Evolutionary conservation across 2,797 vertebrate genomes (phyloP).

Genomic region (Eulemur coronatus): DNA sequence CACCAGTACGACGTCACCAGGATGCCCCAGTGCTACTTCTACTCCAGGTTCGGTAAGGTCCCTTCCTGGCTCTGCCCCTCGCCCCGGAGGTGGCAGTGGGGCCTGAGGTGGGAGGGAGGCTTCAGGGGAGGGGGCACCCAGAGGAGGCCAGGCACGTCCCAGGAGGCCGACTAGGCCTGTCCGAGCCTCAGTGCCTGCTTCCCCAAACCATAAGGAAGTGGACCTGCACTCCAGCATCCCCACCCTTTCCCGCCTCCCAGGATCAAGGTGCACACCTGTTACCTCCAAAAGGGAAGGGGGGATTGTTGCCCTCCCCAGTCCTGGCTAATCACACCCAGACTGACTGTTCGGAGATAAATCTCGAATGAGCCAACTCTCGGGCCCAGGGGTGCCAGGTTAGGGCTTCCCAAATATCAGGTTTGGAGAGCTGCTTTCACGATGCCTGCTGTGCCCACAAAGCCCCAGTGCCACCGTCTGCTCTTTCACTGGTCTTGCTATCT

Average conservation of each 20-base stretch:
- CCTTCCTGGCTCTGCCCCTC: background rate
- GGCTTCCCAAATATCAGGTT: too few species aligned
- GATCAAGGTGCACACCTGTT: background rate
- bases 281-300: background rate
- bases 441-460: background rate
- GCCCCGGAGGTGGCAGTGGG: accelerated
- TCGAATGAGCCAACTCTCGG: accelerated
- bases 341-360: background rate
- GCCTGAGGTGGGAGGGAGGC: background rate
- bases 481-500: background rate
- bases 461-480: accelerated
- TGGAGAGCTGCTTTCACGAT: accelerated
- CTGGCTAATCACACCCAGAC: background rate
- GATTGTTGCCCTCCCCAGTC: background rate
- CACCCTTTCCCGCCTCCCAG: background rate
- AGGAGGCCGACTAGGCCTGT: background rate
- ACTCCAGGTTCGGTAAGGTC: constrained; percentile 54
- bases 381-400: background rate
- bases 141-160: background rate
- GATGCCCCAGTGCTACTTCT: constrained; percentile 74
- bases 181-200: background rate
- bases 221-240: background rate
- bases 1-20: background rate
- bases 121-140: background rate
- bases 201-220: background rate